Conservation (phyloP, 2,888 invertebrate genomes). For the Stenodema calcarata region DNA sequence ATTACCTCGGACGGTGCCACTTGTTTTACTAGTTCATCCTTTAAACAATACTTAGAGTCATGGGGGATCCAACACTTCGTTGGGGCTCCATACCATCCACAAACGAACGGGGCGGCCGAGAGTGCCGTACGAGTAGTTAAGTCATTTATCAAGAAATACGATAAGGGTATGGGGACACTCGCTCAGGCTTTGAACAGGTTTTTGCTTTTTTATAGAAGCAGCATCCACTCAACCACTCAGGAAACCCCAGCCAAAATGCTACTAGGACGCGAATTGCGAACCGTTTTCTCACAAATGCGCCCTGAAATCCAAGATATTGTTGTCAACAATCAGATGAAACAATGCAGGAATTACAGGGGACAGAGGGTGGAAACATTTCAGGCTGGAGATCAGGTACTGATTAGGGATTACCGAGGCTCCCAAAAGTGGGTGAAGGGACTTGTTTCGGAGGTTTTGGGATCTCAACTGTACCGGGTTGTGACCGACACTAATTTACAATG, state of each 20-base stretch:
- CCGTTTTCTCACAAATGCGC: too few species aligned
- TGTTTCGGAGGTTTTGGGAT: background rate
- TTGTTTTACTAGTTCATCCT: conserved; percentile 2
- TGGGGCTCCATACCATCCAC: too few species aligned
- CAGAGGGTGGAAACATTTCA: background rate
- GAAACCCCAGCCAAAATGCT: background rate
- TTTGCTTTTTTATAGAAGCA: background rate
- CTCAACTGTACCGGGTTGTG: background rate
- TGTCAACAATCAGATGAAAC: background rate
- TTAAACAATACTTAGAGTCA: background rate
- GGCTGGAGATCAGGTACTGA: background rate
- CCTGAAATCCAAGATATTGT: background rate
- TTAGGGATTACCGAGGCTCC: background rate
- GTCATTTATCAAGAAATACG: background rate
- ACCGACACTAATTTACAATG: background rate
- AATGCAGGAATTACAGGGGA: background rate
- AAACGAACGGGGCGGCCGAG: too few species aligned
- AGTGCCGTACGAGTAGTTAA: too few species aligned
- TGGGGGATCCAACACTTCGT: conserved; percentile 24
- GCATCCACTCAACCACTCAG: background rate
- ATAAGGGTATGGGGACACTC: background rate
- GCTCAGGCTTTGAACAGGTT: background rate
- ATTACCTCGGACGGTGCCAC: conserved; percentile 17
- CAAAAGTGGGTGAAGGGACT: background rate
- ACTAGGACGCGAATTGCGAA: too few species aligned